A percentile compares a stretch with the other conserved stretches of the same genome.
These are phyloP conservation scores for Archilochus colubris DNA, from an alignment of 2,113 vertebrate genomes.

Conservation along the genomic window DNA sequence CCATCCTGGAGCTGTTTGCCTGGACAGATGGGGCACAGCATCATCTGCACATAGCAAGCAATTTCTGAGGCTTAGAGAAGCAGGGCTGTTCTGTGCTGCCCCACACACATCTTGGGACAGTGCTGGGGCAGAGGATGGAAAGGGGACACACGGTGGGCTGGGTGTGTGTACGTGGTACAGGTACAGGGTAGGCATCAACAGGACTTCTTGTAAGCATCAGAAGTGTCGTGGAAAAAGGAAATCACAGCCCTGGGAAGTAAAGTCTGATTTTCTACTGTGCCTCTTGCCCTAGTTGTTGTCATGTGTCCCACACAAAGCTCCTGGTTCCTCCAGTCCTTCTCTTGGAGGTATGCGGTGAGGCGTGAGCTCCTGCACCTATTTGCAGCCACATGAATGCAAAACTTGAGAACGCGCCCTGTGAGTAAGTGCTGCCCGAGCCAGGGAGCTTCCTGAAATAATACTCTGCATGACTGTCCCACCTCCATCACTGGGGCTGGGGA, in stretches of 20 bases:
- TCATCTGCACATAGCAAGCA: background rate
- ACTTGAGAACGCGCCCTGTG: background rate
- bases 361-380: background rate
- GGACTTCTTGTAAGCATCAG: background rate
- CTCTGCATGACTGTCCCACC: constrained; percentile 28
- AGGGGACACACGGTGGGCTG: background rate
- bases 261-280: background rate
- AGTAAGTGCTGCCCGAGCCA: background rate
- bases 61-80: background rate
- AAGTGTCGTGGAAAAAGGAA: background rate
- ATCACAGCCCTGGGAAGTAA: background rate
- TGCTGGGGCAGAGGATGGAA: background rate
- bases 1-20: background rate
- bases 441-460: constrained; percentile 31
- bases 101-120: fast-evolving
- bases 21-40: background rate
- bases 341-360: background rate
- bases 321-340: fast-evolving
- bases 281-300: background rate
- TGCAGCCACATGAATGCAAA: constrained; percentile 50
- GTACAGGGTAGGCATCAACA: fast-evolving
- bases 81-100: background rate
- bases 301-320: background rate
- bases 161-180: background rate
- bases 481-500: background rate